Conservation (phyloP, 2,797 vertebrate species). For the Emys orbicularis region DNA sequence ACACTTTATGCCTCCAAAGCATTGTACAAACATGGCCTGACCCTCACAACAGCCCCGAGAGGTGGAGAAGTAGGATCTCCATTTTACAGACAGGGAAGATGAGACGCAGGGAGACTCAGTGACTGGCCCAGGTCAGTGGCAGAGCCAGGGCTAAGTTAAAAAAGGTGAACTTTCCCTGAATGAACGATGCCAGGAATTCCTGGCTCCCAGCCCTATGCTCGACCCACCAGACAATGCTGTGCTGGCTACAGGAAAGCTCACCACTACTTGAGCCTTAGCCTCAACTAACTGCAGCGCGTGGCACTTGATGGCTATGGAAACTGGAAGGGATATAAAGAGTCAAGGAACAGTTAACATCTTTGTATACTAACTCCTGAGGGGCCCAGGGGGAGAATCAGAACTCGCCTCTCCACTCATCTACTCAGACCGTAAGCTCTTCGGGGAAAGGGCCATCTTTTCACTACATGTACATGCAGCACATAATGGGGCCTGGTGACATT, state of each 20-base stretch:
- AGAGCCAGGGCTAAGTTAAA: background rate
- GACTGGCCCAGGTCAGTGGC: too few relatives aligned
- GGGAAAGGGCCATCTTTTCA: background rate
- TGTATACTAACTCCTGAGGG: background rate
- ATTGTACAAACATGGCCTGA: fast-evolving
- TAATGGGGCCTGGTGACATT: too few relatives aligned
- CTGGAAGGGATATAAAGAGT: background rate
- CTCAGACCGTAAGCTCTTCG: background rate
- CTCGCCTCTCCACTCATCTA: background rate
- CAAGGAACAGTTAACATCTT: background rate
- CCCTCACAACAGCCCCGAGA: too few relatives aligned
- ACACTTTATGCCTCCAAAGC: background rate
- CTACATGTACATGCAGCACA: background rate
- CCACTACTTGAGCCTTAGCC: background rate
- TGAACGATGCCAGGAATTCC: background rate
- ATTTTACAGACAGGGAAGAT: background rate
- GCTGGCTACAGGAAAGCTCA: background rate
- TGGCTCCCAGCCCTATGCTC: background rate
- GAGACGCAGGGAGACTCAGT: background rate
- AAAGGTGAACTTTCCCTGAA: background rate
- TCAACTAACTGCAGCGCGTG: background rate
- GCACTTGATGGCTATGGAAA: background rate
- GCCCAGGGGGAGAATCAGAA: background rate
- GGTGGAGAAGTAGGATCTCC: background rate
- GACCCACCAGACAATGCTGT: background rate